Evolutionary conservation across 2,797 vertebrate genomes (phyloP).

Genomic region (Ispidina picta): DNA sequence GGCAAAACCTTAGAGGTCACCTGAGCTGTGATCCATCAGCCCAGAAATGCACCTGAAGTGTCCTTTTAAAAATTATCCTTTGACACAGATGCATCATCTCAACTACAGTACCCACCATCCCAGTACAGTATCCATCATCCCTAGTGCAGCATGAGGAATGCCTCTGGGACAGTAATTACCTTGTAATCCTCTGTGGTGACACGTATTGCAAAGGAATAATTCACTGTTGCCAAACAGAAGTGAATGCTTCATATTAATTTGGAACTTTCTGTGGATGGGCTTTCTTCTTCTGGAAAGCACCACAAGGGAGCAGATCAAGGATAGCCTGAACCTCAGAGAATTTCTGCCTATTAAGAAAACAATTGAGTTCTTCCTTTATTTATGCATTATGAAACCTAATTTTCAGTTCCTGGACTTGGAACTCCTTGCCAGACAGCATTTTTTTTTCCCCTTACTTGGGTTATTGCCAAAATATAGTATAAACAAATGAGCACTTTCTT

Average conservation of each 20-base stretch:
- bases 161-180: neutral
- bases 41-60: neutral
- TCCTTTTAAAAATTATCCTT: neutral
- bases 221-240: neutral
- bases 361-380: neutral
- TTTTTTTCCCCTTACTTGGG: neutral
- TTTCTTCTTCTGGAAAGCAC: slow-evolving; percentile 7
- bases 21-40: neutral
- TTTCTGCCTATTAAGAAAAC: slow-evolving; percentile 7
- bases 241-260: neutral
- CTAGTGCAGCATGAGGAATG: neutral
- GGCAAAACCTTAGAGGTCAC: neutral
- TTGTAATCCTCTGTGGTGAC: neutral
- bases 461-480: neutral
- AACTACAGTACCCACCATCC: neutral
- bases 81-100: neutral
- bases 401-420: slow-evolving; percentile 4
- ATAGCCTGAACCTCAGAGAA: neutral
- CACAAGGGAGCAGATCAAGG: neutral
- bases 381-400: neutral
- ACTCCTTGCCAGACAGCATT: neutral
- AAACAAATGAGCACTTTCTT: slow-evolving; percentile 17
- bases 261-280: neutral
- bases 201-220: neutral
- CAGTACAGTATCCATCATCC: neutral